These are phyloP conservation scores for Pitta sordida DNA, from an alignment of 2,113 vertebrate species.

Conservation along the genomic window DNA sequence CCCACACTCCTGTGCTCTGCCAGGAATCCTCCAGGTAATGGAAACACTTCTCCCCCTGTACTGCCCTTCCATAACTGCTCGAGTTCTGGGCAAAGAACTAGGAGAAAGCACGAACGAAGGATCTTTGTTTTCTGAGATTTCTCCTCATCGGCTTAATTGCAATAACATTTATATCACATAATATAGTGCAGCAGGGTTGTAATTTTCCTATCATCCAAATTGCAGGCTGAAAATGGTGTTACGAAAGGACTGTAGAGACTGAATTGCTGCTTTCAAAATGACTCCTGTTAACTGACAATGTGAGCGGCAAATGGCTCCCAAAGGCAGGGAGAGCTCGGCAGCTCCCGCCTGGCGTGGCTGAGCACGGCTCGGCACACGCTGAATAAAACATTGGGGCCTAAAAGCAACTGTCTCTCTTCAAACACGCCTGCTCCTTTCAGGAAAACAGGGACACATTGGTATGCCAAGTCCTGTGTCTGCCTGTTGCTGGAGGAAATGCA, in stretches of 20 bases:
- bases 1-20: background rate
- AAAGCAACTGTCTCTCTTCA: background rate
- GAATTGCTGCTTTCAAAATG: slow-evolving; percentile 80
- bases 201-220: slow-evolving; percentile 88
- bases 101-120: background rate
- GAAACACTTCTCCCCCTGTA: background rate
- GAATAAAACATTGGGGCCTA: slow-evolving; percentile 27
- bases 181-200: slow-evolving; percentile 73
- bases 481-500: background rate
- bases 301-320: slow-evolving; percentile 63
- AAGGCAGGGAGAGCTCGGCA: background rate
- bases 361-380: background rate
- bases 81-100: background rate
- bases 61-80: background rate
- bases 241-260: slow-evolving; percentile 68
- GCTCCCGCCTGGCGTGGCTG: background rate
- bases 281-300: slow-evolving; percentile 69
- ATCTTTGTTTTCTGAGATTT: slow-evolving; percentile 46
- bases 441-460: background rate
- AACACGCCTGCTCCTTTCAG: background rate
- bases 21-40: background rate
- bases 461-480: background rate
- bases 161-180: slow-evolving; percentile 80
- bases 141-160: slow-evolving; percentile 76
- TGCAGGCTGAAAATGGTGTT: slow-evolving; percentile 80